Percentiles rank a stretch among this genome's conserved stretches.
Evolutionary conservation across 2,888 invertebrate species (phyloP).

Genomic region (Drosophila mimica): DNA sequence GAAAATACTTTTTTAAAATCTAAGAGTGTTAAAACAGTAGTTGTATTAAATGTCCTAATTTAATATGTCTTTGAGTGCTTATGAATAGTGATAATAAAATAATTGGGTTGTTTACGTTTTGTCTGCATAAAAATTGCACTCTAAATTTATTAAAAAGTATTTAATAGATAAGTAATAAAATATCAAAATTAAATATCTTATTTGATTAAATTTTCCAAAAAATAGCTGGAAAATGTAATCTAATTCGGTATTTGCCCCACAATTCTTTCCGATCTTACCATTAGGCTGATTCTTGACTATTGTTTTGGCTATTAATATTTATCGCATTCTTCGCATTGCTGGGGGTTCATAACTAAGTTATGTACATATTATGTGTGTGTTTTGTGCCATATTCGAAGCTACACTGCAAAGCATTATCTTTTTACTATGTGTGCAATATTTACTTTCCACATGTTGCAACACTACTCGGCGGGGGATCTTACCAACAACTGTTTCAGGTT

Average conservation of each 20-base stretch:
- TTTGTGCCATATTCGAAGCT: conserved; percentile 11
- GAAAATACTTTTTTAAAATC: not conserved
- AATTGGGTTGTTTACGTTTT: not conserved
- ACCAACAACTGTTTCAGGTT: conserved; percentile 49
- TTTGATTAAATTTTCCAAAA: not conserved
- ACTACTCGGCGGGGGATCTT: conserved; percentile 11
- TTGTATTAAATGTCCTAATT: not conserved
- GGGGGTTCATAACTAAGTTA: not conserved
- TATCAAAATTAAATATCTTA: not conserved
- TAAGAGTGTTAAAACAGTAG: not conserved
- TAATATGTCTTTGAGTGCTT: not conserved
- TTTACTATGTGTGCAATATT: conserved; percentile 1
- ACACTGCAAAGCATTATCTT: conserved; percentile 8
- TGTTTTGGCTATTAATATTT: not conserved
- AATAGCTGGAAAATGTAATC: not conserved
- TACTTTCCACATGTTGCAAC: conserved; percentile 30
- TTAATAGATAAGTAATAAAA: not conserved
- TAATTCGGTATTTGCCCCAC: not conserved
- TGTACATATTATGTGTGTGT: not conserved
- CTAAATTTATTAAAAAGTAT: not conserved
- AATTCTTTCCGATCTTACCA: not conserved
- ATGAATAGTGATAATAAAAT: not conserved
- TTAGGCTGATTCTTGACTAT: not conserved
- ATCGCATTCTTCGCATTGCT: conserved; percentile 2
- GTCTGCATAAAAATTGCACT: not conserved